Base-by-base conservation (phyloP, 1,140 invertebrate genomes). In the Caenorhabditis brenneri region DNA sequence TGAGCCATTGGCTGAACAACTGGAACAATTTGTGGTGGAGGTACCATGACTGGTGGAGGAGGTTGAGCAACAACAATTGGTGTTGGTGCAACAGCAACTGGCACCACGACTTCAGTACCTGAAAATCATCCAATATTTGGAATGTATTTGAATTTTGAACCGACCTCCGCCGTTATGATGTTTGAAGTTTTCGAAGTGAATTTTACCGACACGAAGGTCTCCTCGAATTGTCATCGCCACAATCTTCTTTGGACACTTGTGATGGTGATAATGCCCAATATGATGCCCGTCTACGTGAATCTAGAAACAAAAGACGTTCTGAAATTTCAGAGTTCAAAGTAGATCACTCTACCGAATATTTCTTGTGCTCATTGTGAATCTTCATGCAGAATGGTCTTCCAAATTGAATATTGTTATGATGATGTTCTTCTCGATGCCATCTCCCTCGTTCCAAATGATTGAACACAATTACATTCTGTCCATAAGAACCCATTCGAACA, bases 291-390 rank as follows among this genome's bases (percentile, higher is more conserved):
- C 87, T 29, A 86, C 84, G 27, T 86, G 84, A 31, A 86, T 86
- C 83, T 84, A 29, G n/a, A n/a, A 31, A 84, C 33, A 24, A 9
- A 27, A 33, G 24, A 27, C 15, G 6, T n/a, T 10, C 27, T 27
- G 36, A 24, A 79, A 46, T n/a, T n/a, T n/a, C n/a, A n/a, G n/a
- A n/a, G n/a, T n/a, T n/a, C n/a, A n/a, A n/a, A n/a, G n/a, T n/a
- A n/a, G n/a, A n/a, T n/a, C n/a, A n/a, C n/a, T n/a, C n/a, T n/a
- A 84, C 74, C 33, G 85, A 81, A 65, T 87, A 86, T 33, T 86
- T 86, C 5, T 24, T 10, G 22, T 80, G 82, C 39, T 86, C 86
- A 79, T 85, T 87, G 31, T 86, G 84, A 79, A 86, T 85, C 58
- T 79, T 86, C 46, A 86, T 31, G 46, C 87, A 85, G 42, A 86